Evolutionary conservation across 2,113 vertebrate genomes (phyloP), one percentile per base, ranked within the genome.

Genomic region (Equus quagga): DNA sequence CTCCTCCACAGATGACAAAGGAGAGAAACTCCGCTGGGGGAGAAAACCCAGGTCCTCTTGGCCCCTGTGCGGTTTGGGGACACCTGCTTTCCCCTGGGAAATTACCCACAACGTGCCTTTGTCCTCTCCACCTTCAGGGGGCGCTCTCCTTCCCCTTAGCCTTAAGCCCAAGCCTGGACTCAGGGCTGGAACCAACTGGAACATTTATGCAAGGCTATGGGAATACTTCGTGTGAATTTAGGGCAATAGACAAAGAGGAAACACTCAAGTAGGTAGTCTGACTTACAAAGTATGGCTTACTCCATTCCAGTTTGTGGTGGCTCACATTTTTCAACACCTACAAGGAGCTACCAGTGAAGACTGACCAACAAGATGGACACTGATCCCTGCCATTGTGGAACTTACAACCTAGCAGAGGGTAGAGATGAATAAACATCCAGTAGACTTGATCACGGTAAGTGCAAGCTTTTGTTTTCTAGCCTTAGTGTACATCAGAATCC

Each of bases 381-480:
- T 41, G 36, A 1, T 36, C 54, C 41, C 8, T 67, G 73, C 11
- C 13, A 1, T 0, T 44, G 81, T 19, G 49, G 21, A 36, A 36
- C 64, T 31, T 31, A 7, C 1, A 9, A 60, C 41, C 58, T 14
- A 33, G 33, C 69, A 46, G 26, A 36, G 62, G 7, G 1, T 15
- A 6, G n/a, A 64, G 46, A 31, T 8, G 69, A 26, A 67, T 12
- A 36, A 58, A 21, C n/a, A 13, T 41, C 33, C 31, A 49, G 41
- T 10, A 4, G 46, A 10, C 1, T 44, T 70, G 3, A 9, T 6
- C 26, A 1, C 1, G 28, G 41, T 26, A 17, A 64, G 46, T 7
- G 23, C 51, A 54, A 54, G 51, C 19, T 4, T 58, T 3, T 0
- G 19, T 46, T 14, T 36, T n/a, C 33, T 72, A 65, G 87, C 19